phyloP scores from a whole-genome alignment of 2,113 vertebrate genomes.

The Dermatemys mawii region DNA sequence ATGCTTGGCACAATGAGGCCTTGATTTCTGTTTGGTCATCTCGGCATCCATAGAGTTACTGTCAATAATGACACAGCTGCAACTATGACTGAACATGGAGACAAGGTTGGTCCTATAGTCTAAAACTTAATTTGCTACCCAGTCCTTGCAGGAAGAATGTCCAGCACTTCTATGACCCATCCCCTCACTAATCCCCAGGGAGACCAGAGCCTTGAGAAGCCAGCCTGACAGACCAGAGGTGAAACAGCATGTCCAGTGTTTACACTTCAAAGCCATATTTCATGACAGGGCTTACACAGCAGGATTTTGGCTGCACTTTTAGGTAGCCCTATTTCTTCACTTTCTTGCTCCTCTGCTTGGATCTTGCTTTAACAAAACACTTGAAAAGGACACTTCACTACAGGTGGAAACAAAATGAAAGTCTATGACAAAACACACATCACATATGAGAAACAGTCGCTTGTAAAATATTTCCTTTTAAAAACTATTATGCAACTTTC shows the following conservation, averaged over 20 bases:
- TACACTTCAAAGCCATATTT: conserved; percentile 57
- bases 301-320: not conserved
- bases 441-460: conserved; percentile 3
- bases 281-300: conserved; percentile 34
- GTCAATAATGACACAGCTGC: not conserved
- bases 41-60: not conserved
- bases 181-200: not conserved
- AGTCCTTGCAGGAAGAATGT: not conserved
- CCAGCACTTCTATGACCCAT: not conserved
- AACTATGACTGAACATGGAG: not conserved
- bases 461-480: conserved; percentile 50
- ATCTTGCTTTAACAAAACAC: conserved; percentile 31
- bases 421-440: conserved; percentile 23
- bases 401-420: conserved; percentile 30
- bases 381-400: conserved; percentile 32
- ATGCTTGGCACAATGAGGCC: not conserved
- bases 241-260: conserved; percentile 29
- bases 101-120: not conserved
- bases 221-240: conserved; percentile 29
- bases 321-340: not conserved
- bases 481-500: conserved; percentile 40
- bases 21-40: not conserved
- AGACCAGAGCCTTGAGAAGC: not conserved
- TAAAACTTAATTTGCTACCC: not conserved
- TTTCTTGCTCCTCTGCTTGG: conserved; percentile 12